phyloP scores from a whole-genome alignment of 1,140 invertebrate genomes.

The Grapholita molesta region DNA sequence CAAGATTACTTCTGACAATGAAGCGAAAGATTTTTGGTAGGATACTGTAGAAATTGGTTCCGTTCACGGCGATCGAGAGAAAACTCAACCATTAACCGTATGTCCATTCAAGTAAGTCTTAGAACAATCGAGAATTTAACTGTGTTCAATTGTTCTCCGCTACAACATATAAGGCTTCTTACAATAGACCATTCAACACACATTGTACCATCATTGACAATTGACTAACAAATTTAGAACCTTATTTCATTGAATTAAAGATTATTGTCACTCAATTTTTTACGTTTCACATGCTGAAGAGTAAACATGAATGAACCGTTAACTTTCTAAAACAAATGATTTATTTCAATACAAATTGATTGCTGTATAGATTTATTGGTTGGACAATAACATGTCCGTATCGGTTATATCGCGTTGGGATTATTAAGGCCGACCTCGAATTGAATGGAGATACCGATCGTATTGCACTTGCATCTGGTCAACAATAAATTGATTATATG shows the following conservation, averaged over 20 bases:
- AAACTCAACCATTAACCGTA: neutral
- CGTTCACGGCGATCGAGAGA: too few relatives aligned
- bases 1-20: too few relatives aligned
- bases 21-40: too few relatives aligned
- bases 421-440: neutral
- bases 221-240: neutral
- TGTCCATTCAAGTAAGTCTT: neutral
- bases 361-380: constrained; percentile 12
- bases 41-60: too few relatives aligned
- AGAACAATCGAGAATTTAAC: neutral
- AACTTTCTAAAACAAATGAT: constrained; percentile 8
- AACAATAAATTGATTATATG: neutral
- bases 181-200: neutral
- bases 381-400: constrained; percentile 4
- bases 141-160: neutral
- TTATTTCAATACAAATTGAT: constrained; percentile 15
- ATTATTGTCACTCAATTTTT: neutral
- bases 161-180: neutral
- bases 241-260: neutral
- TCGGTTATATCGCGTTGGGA: neutral
- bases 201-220: neutral
- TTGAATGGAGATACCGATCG: neutral
- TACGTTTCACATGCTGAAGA: neutral
- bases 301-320: neutral
- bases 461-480: neutral